phyloP scores from a whole-genome alignment of 2,888 invertebrate species.

The Cepaea hortensis region DNA sequence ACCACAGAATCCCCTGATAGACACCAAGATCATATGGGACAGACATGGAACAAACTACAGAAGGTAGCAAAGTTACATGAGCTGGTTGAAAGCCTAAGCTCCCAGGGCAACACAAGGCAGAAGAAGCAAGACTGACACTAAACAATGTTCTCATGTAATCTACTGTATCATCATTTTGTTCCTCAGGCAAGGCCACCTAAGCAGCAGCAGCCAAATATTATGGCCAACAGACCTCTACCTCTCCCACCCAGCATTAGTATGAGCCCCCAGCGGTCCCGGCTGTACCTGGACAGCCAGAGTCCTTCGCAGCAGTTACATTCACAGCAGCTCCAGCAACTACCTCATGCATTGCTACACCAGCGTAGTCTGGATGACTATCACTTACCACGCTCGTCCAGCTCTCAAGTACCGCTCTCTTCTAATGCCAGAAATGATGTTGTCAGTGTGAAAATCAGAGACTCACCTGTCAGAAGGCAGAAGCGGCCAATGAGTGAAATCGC shows the following conservation, averaged over 20 bases:
- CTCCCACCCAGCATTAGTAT: slow-evolving; percentile 26
- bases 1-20: too few species aligned
- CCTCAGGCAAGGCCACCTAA: slow-evolving; percentile 22
- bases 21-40: too few species aligned
- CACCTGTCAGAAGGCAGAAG: slow-evolving; percentile 49
- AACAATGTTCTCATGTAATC: neutral
- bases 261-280: slow-evolving; percentile 37
- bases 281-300: neutral
- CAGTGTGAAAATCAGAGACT: slow-evolving; percentile 46
- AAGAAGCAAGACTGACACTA: too few species aligned
- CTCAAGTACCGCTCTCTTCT: slow-evolving; percentile 43
- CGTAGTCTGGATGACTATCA: slow-evolving; percentile 55
- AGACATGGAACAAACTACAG: too few species aligned
- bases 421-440: slow-evolving; percentile 8
- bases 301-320: slow-evolving; percentile 22
- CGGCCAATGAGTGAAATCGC: slow-evolving; percentile 56
- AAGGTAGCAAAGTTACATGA: too few species aligned
- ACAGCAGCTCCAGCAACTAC: slow-evolving; percentile 29
- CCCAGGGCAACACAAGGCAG: too few species aligned
- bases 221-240: slow-evolving; percentile 70
- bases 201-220: slow-evolving; percentile 56
- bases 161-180: neutral
- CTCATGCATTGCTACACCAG: slow-evolving; percentile 44
- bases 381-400: slow-evolving; percentile 48
- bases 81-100: too few species aligned